Percentiles rank a stretch among this genome's conserved stretches.
Conservation (phyloP, 1,140 invertebrate species). For the Geopemphigus sp. region DNA sequence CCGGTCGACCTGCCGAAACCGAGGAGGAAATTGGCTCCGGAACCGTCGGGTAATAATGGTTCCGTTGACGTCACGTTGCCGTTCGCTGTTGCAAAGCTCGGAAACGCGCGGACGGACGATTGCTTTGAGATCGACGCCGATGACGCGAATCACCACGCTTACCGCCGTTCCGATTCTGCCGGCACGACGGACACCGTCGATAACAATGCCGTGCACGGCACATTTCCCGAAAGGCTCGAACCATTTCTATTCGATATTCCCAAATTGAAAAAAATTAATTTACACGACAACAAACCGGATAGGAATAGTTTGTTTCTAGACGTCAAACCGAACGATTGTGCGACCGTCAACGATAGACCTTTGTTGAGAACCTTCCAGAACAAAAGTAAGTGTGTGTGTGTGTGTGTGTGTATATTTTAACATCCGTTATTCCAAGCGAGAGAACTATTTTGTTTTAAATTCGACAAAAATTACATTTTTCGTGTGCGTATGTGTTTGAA, state of each 20-base stretch:
- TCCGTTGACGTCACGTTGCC: constrained; percentile 72
- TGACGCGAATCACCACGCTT: too few relatives aligned
- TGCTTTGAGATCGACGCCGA: constrained; percentile 12
- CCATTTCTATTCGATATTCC: constrained; percentile 18
- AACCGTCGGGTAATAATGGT: constrained; percentile 56
- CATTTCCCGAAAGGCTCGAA: background rate
- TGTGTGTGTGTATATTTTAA: too few relatives aligned
- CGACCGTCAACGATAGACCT: background rate
- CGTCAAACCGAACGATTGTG: background rate
- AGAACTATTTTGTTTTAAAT: too few relatives aligned
- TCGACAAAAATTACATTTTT: too few relatives aligned
- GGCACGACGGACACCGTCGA: background rate
- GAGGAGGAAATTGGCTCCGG: background rate
- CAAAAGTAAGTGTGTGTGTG: constrained; percentile 24
- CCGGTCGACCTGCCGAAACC: constrained; percentile 42
- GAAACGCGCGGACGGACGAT: constrained; percentile 59
- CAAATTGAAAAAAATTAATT: background rate
- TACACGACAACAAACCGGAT: constrained; percentile 21
- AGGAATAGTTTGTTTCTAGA: constrained; percentile 30
- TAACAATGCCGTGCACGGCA: background rate
- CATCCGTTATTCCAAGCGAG: too few relatives aligned
- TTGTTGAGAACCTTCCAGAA: constrained; percentile 12
- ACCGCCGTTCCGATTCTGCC: background rate
- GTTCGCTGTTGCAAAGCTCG: constrained; percentile 85
- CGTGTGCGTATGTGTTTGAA: too few relatives aligned